Conservation (phyloP, 1,140 invertebrate genomes). For the Vanessa tameamea region DNA sequence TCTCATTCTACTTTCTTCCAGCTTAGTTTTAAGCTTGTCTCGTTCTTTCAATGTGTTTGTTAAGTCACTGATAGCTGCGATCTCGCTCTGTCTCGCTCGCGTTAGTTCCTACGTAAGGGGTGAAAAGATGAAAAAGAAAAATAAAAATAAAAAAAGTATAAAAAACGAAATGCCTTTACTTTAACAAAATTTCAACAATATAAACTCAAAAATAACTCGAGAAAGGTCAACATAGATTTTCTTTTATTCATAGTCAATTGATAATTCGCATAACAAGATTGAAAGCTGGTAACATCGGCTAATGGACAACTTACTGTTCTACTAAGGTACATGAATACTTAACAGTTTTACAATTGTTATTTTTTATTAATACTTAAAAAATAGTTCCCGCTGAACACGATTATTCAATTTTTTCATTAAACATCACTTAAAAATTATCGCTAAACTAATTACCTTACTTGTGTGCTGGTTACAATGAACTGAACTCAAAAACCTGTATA, state of each 20-base stretch:
- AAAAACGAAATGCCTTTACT: slow-evolving; percentile 58
- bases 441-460: slow-evolving; percentile 75
- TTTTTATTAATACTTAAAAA: slow-evolving; percentile 75
- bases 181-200: slow-evolving; percentile 71
- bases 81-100: slow-evolving; percentile 63
- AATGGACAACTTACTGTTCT: slow-evolving; percentile 75
- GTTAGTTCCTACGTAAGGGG: slow-evolving; percentile 64
- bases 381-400: slow-evolving; percentile 77
- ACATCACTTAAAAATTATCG: slow-evolving; percentile 74
- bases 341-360: slow-evolving; percentile 76
- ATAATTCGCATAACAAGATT: slow-evolving; percentile 75
- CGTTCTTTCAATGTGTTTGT: slow-evolving; percentile 59
- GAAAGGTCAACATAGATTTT: slow-evolving; percentile 67
- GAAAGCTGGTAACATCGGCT: slow-evolving; percentile 74
- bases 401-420: slow-evolving; percentile 66
- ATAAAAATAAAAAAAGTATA: slow-evolving; percentile 57
- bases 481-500: slow-evolving; percentile 58
- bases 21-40: slow-evolving; percentile 64
- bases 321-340: slow-evolving; percentile 77
- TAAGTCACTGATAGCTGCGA: slow-evolving; percentile 64
- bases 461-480: slow-evolving; percentile 73
- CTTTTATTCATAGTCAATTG: slow-evolving; percentile 67
- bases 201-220: slow-evolving; percentile 73
- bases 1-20: slow-evolving; percentile 72
- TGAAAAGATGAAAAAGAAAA: slow-evolving; percentile 64